phyloP scores from a whole-genome alignment of 2,888 invertebrate genomes.

The Hirtodrosophila trivittata region DNA sequence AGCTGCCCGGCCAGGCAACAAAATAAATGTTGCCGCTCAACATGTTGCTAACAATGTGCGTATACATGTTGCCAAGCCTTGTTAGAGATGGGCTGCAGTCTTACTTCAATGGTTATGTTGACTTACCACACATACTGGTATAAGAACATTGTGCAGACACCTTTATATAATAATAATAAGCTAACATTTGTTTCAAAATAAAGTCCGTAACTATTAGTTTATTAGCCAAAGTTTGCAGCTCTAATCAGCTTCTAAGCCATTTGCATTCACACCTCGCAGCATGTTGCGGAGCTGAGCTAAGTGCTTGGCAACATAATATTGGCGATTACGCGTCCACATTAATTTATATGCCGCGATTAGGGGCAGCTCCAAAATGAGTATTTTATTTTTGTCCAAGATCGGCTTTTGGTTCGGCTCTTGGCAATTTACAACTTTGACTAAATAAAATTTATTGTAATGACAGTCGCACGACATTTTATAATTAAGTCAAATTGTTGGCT shows the following conservation, averaged over 20 bases:
- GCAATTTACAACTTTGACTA: slow-evolving; percentile 47
- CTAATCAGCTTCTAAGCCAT: slow-evolving; percentile 21
- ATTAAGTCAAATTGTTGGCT: slow-evolving; percentile 63
- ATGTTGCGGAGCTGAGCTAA: slow-evolving; percentile 44
- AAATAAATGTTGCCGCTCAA: slow-evolving; percentile 43
- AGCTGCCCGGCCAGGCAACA: slow-evolving; percentile 47
- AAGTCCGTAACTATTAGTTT: too few relatives aligned
- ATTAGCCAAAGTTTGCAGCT: slow-evolving; percentile 1
- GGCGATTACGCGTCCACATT: slow-evolving; percentile 54
- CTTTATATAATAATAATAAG: too few relatives aligned
- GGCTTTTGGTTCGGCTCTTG: slow-evolving; percentile 18
- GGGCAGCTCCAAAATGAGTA: slow-evolving; percentile 33
- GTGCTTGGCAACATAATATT: slow-evolving; percentile 52
- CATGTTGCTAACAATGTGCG: slow-evolving; percentile 31
- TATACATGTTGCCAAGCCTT: not conserved
- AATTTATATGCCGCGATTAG: slow-evolving; percentile 62
- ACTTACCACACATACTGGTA: too few relatives aligned
- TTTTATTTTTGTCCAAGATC: slow-evolving; percentile 24
- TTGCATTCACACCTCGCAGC: slow-evolving; percentile 55
- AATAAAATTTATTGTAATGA: slow-evolving; percentile 69
- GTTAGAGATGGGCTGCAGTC: slow-evolving; percentile 1
- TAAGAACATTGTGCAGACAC: too few relatives aligned
- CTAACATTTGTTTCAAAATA: too few relatives aligned
- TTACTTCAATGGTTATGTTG: too few relatives aligned
- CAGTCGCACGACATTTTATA: slow-evolving; percentile 75